Base-by-base conservation (phyloP, 2,888 invertebrate species). In the Apeira syringaria region DNA sequence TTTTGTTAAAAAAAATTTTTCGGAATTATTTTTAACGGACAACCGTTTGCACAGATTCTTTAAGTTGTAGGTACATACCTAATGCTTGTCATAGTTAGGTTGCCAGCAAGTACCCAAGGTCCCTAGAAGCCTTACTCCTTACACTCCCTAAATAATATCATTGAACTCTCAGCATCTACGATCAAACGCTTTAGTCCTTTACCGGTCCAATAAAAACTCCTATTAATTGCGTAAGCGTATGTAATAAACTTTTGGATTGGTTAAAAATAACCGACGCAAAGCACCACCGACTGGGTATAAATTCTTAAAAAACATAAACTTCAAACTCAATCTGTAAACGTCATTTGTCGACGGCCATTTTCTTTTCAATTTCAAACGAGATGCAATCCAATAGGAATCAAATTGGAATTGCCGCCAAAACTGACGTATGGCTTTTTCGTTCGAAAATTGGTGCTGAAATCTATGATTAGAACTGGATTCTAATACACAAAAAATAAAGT, bases 271-370 rank as follows among this genome's bases (percentile, higher is more conserved):
- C 83, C 77, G 52, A 73, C 68, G 63, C 69, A 72, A 51, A 67
- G 70, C 74, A 81, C 75, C 78, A 81, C 68, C 68, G 70, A 53
- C 65, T 70, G 69, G 71, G 80, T 74, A 85, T 86, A 86, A 86
- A 86, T 87, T 87, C 85, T 87, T 84, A 84, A 85, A 85, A 88
- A 87, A 86, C 86, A 86, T 88, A 87, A 88, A 88, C 83, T 84
- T 74, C 29, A 39, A 44, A 32, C 44, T 20, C 57, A 53, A 47
- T 49, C 38, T 36, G 47, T 36, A 66, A 80, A 79, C 48, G 68
- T 56, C 63, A 50, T 53, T 57, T 54, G 50, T 56, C 45, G 50
- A 55, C 50, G 48, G 7, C 24, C 37, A 31, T 39, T 27, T 24
- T 54, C 53, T 44, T 69, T 64, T 45, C 12, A 81, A 70, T 60